Evolutionary conservation across 1,140 invertebrate genomes (phyloP).

Genomic region (Drosophila albomicans): DNA sequence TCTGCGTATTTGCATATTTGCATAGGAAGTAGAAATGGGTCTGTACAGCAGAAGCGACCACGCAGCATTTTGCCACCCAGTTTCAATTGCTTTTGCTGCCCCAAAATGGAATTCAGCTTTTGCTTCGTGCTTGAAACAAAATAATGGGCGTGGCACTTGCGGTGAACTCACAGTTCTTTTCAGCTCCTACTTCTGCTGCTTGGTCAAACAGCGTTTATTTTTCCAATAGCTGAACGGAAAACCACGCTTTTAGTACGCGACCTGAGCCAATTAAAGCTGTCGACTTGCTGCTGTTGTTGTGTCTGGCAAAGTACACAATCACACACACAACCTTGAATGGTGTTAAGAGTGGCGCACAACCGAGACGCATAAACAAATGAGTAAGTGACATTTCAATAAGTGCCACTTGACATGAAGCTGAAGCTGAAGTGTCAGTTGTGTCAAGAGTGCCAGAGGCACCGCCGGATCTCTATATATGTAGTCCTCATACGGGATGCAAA

Average conservation of each 20-base stretch:
- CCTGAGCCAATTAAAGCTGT: constrained; percentile 56
- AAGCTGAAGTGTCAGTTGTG: constrained; percentile 1
- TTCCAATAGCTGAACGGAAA: constrained; percentile 17
- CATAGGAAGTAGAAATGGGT: constrained; percentile 49
- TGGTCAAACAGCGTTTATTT: constrained; percentile 38
- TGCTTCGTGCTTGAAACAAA: not conserved
- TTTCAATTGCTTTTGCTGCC: constrained; percentile 13
- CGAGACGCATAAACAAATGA: constrained; percentile 58
- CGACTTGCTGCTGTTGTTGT: not conserved
- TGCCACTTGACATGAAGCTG: constrained; percentile 48
- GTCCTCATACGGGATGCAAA: not conserved
- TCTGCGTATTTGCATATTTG: constrained; percentile 45
- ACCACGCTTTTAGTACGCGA: not conserved
- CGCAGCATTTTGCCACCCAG: constrained; percentile 21
- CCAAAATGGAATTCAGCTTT: constrained; percentile 33
- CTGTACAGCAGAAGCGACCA: not conserved
- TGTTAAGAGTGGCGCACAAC: constrained; percentile 20
- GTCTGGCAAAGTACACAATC: not conserved
- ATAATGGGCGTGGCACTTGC: constrained; percentile 40
- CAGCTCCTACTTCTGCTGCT: not conserved
- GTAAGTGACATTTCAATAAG: constrained; percentile 77
- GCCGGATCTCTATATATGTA: not conserved
- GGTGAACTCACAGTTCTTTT: constrained; percentile 9
- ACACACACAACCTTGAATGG: constrained; percentile 31
- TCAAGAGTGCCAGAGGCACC: not conserved